These are phyloP conservation scores for Planococcus citri DNA, from an alignment of 1,140 invertebrate genomes.

Conservation along the genomic window DNA sequence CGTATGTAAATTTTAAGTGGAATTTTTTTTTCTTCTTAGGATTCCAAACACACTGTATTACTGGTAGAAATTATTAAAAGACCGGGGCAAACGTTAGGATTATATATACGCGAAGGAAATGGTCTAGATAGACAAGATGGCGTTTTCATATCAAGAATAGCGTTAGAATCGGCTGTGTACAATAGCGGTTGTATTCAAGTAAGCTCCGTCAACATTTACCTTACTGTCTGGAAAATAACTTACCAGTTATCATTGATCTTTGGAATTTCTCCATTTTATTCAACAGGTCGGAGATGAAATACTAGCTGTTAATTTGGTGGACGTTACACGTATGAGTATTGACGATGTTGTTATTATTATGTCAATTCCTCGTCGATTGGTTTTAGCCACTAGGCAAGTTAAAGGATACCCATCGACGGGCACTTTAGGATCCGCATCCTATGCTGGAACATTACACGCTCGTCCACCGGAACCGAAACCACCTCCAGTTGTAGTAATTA, in stretches of 20 bases:
- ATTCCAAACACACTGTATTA: conserved; percentile 69
- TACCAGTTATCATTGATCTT: not conserved
- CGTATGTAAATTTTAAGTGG: not conserved
- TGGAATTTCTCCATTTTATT: not conserved
- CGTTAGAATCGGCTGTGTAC: conserved; percentile 89
- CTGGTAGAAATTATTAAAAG: conserved; percentile 98
- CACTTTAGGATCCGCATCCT: conserved; percentile 1
- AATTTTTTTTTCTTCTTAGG: conserved; percentile 39
- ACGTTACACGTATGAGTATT: conserved; percentile 92
- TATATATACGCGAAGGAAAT: conserved; percentile 95
- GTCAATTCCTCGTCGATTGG: conserved; percentile 90
- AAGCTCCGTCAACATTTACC: conserved; percentile 24
- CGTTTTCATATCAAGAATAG: conserved; percentile 96
- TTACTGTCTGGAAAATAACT: not conserved
- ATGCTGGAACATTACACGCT: conserved; percentile 25
- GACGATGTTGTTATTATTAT: conserved; percentile 99
- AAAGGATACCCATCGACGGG: conserved; percentile 26
- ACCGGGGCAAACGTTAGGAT: conserved; percentile 92
- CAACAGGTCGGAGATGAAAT: conserved; percentile 92
- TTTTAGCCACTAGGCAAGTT: conserved; percentile 71
- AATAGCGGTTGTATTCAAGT: conserved; percentile 88
- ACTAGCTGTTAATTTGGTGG: conserved; percentile 91
- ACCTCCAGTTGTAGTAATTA: conserved; percentile 85
- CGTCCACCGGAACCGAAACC: conserved; percentile 56
- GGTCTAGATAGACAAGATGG: conserved; percentile 85